Conservation (phyloP, 1,140 invertebrate genomes). For the Pseudomyrmex dendroicus region DNA sequence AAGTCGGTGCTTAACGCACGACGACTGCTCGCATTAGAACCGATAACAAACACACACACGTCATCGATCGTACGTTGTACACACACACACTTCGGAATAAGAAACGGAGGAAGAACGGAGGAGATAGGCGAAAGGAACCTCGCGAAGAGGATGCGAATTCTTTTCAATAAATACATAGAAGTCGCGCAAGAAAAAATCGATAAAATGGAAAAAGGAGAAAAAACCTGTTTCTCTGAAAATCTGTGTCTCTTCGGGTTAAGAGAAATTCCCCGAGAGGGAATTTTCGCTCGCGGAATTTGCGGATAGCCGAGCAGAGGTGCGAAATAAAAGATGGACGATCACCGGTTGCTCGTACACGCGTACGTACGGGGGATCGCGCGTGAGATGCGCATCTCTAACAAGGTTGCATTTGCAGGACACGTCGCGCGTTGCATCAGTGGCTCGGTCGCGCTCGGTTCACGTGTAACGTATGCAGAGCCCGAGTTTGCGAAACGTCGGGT, state of each 20-base stretch:
- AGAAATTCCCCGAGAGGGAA: background rate
- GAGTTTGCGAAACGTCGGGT: background rate
- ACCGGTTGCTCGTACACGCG: background rate
- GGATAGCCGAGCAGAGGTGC: background rate
- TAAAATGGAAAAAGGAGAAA: background rate
- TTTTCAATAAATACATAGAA: background rate
- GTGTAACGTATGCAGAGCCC: slow-evolving; percentile 46
- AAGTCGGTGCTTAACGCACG: slow-evolving; percentile 18
- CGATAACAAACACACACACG: no score
- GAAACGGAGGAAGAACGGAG: background rate
- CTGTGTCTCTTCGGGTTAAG: background rate
- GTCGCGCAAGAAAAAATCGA: background rate
- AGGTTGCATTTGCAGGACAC: slow-evolving; percentile 25
- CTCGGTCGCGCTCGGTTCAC: background rate
- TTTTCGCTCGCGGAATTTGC: slow-evolving; percentile 5
- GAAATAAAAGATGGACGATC: slow-evolving; percentile 24
- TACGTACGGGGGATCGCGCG: background rate
- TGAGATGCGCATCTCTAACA: slow-evolving; percentile 36
- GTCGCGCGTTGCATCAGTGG: background rate
- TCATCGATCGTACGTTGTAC: no score
- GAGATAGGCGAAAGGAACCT: no score
- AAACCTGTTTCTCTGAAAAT: background rate
- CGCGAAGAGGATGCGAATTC: no score
- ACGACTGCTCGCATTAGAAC: slow-evolving; percentile 31
- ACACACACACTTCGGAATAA: background rate